Evolutionary conservation across 2,113 vertebrate genomes (phyloP).

Genomic region (Myxocyprinus asiaticus): DNA sequence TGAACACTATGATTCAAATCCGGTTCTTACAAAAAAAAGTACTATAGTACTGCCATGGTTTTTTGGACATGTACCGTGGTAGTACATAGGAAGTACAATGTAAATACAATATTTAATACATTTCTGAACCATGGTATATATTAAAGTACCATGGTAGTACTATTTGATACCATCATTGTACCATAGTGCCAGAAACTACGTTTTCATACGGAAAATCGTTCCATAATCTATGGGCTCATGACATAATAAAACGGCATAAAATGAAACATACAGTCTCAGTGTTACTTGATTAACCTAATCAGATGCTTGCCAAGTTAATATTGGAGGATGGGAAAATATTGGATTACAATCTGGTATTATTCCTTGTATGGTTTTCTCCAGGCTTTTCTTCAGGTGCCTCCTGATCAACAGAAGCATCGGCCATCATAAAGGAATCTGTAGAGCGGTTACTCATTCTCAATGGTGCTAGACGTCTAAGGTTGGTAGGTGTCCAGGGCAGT

Average conservation of each 20-base stretch:
- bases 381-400: slow-evolving; percentile 21
- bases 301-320: neutral
- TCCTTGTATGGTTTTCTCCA: neutral
- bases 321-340: neutral
- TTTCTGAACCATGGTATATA: too few relatives aligned
- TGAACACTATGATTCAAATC: too few relatives aligned
- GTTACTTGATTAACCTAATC: too few relatives aligned
- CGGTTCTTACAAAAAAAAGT: too few relatives aligned
- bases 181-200: too few relatives aligned
- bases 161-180: too few relatives aligned
- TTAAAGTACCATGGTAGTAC: too few relatives aligned
- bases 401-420: slow-evolving; percentile 67
- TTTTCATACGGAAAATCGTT: neutral
- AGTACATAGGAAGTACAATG: too few relatives aligned
- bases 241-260: neutral
- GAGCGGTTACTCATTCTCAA: slow-evolving; percentile 84
- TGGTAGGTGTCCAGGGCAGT: slow-evolving; percentile 83
- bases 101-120: too few relatives aligned
- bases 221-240: neutral
- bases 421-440: slow-evolving; percentile 82
- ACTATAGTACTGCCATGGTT: too few relatives aligned
- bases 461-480: slow-evolving; percentile 80
- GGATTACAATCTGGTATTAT: slow-evolving; percentile 53
- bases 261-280: too few relatives aligned
- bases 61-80: too few relatives aligned